Percentiles rank a stretch among this genome's conserved stretches.
Evolutionary conservation across 2,797 vertebrate species (phyloP).

Genomic region (Parambassis ranga): DNA sequence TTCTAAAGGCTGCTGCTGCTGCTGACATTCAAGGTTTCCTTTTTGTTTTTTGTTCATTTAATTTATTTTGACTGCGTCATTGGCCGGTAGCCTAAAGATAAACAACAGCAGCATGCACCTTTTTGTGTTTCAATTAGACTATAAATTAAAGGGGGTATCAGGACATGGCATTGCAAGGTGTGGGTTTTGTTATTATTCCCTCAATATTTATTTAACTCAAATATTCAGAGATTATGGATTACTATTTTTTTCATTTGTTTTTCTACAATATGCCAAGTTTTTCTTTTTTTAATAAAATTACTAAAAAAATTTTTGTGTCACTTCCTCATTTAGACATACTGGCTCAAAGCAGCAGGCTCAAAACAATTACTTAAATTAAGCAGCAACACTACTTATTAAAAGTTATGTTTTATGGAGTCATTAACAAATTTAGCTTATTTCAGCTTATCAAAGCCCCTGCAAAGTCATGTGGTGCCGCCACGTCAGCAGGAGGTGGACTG

Average conservation of each 20-base stretch:
- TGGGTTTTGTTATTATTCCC: not conserved
- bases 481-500: not conserved
- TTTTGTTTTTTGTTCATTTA: slow-evolving; percentile 2
- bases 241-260: not conserved
- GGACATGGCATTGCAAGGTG: not conserved
- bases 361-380: not conserved
- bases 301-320: not conserved
- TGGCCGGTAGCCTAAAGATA: not conserved
- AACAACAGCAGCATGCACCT: not conserved
- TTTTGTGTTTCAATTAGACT: not conserved
- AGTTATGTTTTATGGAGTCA: not conserved
- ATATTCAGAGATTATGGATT: no score
- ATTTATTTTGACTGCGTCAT: not conserved
- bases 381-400: not conserved
- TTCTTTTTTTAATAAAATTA: no score
- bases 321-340: not conserved
- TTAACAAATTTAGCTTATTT: not conserved
- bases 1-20: not conserved
- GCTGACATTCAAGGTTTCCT: slow-evolving; percentile 32
- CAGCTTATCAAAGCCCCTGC: not conserved
- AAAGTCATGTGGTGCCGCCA: not conserved
- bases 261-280: no score
- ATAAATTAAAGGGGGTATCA: not conserved
- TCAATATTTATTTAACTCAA: no score
- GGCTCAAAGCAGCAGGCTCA: not conserved